Conservation (phyloP, 2,888 invertebrate species). For the Euzophera pinguis region DNA sequence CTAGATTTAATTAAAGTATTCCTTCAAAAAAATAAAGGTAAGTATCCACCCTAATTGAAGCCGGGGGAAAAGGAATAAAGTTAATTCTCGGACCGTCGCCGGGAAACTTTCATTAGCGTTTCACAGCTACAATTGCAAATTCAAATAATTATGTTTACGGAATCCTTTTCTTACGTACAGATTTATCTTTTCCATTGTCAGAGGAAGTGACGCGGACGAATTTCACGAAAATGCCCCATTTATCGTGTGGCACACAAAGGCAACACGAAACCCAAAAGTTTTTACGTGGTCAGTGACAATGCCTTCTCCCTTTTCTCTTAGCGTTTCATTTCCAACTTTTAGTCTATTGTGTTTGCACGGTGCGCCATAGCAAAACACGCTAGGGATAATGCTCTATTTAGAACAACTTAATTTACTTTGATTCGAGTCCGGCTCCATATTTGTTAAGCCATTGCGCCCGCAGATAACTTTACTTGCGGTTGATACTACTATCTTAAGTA, state of each 20-base stretch:
- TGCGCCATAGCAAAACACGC: conserved; percentile 31
- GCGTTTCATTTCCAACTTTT: conserved; percentile 64
- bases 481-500: conserved; percentile 49
- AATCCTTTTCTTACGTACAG: conserved; percentile 77
- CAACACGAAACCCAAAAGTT: conserved; percentile 75
- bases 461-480: conserved; percentile 62
- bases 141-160: conserved; percentile 78
- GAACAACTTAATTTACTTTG: conserved; percentile 45
- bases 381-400: conserved; percentile 37
- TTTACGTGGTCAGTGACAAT: conserved; percentile 77
- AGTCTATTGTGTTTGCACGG: conserved; percentile 52
- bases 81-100: conserved; percentile 60
- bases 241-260: conserved; percentile 72
- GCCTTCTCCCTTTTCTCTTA: conserved; percentile 70
- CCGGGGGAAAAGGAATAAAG: conserved; percentile 50
- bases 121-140: conserved; percentile 74
- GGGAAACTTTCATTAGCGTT: conserved; percentile 70
- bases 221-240: conserved; percentile 76
- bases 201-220: conserved; percentile 75
- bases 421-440: conserved; percentile 56
- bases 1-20: conserved; percentile 66
- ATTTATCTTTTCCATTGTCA: conserved; percentile 76
- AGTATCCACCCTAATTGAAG: conserved; percentile 51
- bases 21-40: conserved; percentile 57
- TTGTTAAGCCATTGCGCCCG: conserved; percentile 60